Evolutionary conservation across 92 coral and sea anemone genomes (phyloP).

Genomic region (Scolanthus callimorphus): DNA sequence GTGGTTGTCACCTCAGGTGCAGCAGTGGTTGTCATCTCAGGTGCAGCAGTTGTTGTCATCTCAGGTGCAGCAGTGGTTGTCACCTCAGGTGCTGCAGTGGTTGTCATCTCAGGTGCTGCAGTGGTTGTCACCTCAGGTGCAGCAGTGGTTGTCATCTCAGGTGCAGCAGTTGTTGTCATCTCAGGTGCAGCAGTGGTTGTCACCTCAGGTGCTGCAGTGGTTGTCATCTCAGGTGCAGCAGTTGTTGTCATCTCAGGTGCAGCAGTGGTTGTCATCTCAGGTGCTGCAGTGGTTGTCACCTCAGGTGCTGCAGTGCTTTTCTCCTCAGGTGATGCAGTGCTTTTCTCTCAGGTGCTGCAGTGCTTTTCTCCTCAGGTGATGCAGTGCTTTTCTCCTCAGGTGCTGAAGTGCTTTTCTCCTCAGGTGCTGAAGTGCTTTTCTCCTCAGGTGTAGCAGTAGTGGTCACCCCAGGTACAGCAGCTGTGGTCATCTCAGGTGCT

Average conservation of each 20-base stretch:
- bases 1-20: neutral
- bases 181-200: neutral
- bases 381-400: neutral
- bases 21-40: neutral
- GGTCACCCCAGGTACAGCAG: neutral
- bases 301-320: neutral
- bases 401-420: neutral
- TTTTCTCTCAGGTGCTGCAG: neutral
- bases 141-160: neutral
- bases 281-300: constrained; percentile 1
- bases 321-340: neutral
- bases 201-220: neutral
- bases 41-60: neutral
- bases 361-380: neutral
- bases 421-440: neutral
- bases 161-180: neutral
- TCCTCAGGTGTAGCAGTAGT: neutral
- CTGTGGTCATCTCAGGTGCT: neutral
- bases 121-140: neutral
- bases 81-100: neutral
- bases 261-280: neutral
- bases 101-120: neutral
- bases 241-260: neutral
- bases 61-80: neutral
- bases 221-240: neutral